These are phyloP conservation scores for Chelonus insularis DNA, from an alignment of 1,140 invertebrate species.

Conservation along the genomic window DNA sequence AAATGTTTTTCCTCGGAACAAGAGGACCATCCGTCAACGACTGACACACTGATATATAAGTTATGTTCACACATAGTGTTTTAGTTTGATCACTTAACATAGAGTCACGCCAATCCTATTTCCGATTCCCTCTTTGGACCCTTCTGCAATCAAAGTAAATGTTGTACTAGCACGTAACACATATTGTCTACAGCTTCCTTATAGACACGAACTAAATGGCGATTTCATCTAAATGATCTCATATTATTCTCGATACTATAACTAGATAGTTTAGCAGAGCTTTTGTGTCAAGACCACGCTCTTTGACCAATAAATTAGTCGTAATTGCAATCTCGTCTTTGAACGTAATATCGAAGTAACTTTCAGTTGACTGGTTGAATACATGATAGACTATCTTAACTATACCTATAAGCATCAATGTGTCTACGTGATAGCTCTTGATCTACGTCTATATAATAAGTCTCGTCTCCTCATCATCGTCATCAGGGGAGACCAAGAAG, in stretches of 20 bases:
- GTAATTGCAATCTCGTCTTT: conserved; percentile 44
- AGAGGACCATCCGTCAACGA: too few species aligned
- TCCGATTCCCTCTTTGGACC: background rate
- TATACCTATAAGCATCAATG: too few species aligned
- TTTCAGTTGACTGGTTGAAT: background rate
- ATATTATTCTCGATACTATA: too few species aligned
- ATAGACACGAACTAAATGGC: too few species aligned
- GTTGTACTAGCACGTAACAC: too few species aligned
- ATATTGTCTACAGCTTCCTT: too few species aligned
- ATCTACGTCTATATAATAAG: too few species aligned
- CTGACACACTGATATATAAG: background rate
- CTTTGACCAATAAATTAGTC: conserved; percentile 50
- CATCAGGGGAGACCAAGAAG: conserved; percentile 18
- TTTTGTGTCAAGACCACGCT: too few species aligned
- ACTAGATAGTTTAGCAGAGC: too few species aligned
- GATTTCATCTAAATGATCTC: too few species aligned
- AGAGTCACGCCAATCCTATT: background rate
- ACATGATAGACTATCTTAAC: background rate
- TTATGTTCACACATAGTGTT: background rate
- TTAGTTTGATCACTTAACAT: background rate
- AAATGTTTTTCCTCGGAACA: too few species aligned
- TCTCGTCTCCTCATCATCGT: background rate
- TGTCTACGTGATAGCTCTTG: background rate
- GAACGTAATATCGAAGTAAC: background rate
- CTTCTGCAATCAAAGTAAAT: too few species aligned